Evolutionary conservation across 2,888 invertebrate genomes (phyloP).

Genomic region (Eremobia ochroleuca): DNA sequence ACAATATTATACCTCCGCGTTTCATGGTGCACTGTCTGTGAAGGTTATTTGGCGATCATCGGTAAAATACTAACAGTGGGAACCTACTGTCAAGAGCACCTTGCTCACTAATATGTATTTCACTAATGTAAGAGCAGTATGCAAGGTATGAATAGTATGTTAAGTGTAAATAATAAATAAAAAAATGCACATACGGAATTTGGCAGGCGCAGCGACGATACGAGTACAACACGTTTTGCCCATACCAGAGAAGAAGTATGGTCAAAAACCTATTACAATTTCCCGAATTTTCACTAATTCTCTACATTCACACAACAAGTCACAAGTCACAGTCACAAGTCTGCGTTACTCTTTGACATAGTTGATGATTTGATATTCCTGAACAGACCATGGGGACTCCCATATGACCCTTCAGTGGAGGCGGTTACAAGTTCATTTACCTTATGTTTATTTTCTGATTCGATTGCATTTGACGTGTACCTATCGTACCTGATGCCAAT

Average conservation of each 20-base stretch:
- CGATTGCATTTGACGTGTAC: not conserved
- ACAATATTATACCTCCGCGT: not conserved
- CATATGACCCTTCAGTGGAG: not conserved
- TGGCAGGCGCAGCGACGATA: not conserved
- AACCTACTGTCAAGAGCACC: not conserved
- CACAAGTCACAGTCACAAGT: too few relatives aligned
- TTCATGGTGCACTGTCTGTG: conserved; percentile 11
- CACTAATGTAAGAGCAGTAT: not conserved
- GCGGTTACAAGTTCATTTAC: not conserved
- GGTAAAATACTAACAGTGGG: not conserved
- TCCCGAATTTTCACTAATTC: too few relatives aligned
- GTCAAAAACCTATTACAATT: not conserved
- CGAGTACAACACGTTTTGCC: not conserved
- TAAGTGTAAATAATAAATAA: too few relatives aligned
- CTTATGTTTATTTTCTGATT: not conserved
- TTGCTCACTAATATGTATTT: not conserved
- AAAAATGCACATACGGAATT: too few relatives aligned
- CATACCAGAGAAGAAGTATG: not conserved
- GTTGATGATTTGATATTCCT: not conserved
- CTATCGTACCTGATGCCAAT: not conserved
- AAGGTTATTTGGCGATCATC: not conserved
- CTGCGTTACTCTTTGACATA: not conserved
- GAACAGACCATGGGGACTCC: not conserved
- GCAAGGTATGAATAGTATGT: not conserved
- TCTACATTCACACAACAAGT: too few relatives aligned